phyloP scores from a whole-genome alignment of 1,140 invertebrate species.

The Aphaenogaster rudis region DNA sequence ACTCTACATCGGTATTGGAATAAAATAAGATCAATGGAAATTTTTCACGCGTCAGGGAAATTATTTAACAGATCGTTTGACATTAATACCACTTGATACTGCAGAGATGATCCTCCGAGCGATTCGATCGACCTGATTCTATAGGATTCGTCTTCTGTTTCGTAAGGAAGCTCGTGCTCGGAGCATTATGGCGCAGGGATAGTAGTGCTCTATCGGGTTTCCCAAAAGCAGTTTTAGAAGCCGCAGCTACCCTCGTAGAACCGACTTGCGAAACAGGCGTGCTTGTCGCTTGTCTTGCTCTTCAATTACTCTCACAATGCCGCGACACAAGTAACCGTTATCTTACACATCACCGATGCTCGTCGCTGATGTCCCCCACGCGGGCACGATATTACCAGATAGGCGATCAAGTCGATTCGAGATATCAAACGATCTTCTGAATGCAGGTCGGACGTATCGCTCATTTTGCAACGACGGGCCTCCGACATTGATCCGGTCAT shows the following conservation, averaged over 20 bases:
- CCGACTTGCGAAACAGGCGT: slow-evolving; percentile 16
- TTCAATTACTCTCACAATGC: not conserved
- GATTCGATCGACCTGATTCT: slow-evolving; percentile 46
- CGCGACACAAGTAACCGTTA: slow-evolving; percentile 19
- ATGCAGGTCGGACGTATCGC: slow-evolving; percentile 52
- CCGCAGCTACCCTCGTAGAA: slow-evolving; percentile 57
- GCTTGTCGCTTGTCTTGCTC: not conserved
- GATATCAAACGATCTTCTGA: slow-evolving; percentile 53
- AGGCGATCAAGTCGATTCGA: slow-evolving; percentile 51
- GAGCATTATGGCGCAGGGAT: slow-evolving; percentile 50
- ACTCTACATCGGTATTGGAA: not conserved
- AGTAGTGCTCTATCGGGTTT: slow-evolving; percentile 68
- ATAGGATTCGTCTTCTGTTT: slow-evolving; percentile 3
- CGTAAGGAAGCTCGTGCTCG: slow-evolving; percentile 58
- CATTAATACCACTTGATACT: not conserved
- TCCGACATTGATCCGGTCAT: slow-evolving; percentile 64
- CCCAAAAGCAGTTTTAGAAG: slow-evolving; percentile 65
- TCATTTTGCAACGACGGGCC: slow-evolving; percentile 39
- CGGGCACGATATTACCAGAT: not conserved
- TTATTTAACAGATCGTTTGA: not conserved
- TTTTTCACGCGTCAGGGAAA: not conserved
- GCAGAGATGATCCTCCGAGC: not conserved
- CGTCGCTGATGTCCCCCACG: not conserved
- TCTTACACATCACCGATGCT: slow-evolving; percentile 12
- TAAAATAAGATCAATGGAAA: not conserved